phyloP scores from a whole-genome alignment of 2,888 invertebrate genomes.

The Serripes groenlandicus region DNA sequence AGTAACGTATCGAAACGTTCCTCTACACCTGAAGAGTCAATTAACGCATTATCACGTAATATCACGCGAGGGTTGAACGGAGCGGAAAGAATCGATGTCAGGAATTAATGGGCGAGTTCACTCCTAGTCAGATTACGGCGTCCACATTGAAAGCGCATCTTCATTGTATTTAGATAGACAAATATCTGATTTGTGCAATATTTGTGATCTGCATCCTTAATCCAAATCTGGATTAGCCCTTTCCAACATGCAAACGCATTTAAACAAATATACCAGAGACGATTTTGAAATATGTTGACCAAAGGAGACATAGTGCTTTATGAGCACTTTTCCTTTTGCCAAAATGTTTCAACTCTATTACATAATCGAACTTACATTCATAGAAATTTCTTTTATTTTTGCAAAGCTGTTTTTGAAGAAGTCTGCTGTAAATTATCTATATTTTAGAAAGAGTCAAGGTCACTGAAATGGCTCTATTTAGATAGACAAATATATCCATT shows the following conservation, averaged over 20 bases:
- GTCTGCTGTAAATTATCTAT: too few relatives aligned
- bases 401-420: too few relatives aligned
- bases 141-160: too few relatives aligned
- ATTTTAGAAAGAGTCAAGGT: too few relatives aligned
- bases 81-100: too few relatives aligned
- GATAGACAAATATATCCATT: too few relatives aligned
- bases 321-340: neutral
- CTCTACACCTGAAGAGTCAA: conserved; percentile 62
- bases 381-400: neutral
- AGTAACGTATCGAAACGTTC: conserved; percentile 30
- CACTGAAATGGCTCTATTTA: too few relatives aligned
- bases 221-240: neutral
- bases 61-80: conserved; percentile 57
- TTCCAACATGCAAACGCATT: neutral
- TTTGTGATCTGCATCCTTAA: neutral
- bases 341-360: neutral
- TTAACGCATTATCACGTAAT: conserved; percentile 64
- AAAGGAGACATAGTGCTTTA: neutral
- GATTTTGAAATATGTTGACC: neutral
- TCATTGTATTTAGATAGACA: too few relatives aligned
- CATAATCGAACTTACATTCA: too few relatives aligned
- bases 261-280: neutral
- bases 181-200: neutral
- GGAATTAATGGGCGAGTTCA: too few relatives aligned
- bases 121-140: too few relatives aligned